phyloP scores from a whole-genome alignment of 2,797 vertebrate genomes.

The Diplodus sargus region DNA sequence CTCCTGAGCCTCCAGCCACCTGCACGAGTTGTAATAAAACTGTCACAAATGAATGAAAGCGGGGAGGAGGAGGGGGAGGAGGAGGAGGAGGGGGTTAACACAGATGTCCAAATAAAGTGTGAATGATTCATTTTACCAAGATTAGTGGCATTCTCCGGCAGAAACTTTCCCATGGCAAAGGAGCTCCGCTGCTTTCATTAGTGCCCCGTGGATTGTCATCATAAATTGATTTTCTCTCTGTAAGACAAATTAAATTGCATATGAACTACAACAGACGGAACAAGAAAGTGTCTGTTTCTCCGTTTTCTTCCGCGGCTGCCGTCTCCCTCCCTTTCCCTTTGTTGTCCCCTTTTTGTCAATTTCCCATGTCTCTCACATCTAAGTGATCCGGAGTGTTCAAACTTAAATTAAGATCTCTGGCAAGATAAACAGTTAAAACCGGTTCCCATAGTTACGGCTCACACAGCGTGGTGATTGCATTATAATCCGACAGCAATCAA shows the following conservation, averaged over 20 bases:
- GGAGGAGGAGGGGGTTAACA: constrained; percentile 84
- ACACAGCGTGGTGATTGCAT: constrained; percentile 99
- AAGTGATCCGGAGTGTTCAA: constrained; percentile 99
- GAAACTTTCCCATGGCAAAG: constrained; percentile 97
- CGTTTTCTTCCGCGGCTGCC: constrained; percentile 78
- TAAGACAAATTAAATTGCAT: constrained; percentile 99
- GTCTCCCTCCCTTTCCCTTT: constrained; percentile 90
- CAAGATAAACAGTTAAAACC: constrained; percentile 99
- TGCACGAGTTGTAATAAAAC: constrained; percentile 91
- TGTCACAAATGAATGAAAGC: constrained; percentile 88
- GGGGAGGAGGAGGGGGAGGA: constrained; percentile 53
- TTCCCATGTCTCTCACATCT: constrained; percentile 97
- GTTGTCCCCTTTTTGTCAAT: constrained; percentile 89
- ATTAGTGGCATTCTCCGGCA: constrained; percentile 91
- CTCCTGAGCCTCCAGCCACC: constrained; percentile 82
- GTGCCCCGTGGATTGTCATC: constrained; percentile 94
- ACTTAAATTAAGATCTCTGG: constrained; percentile 99
- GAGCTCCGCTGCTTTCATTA: constrained; percentile 92
- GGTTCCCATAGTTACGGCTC: constrained; percentile 99
- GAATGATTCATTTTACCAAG: constrained; percentile 91
- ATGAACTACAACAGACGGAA: constrained; percentile 97
- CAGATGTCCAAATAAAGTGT: constrained; percentile 91
- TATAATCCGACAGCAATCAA: constrained; percentile 99
- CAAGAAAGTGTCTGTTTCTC: constrained; percentile 96
- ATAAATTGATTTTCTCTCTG: constrained; percentile 99